Evolutionary conservation across 2,888 invertebrate genomes (phyloP), one percentile per base, ranked within the genome.

Genomic region (Polydrusus tereticollis): DNA sequence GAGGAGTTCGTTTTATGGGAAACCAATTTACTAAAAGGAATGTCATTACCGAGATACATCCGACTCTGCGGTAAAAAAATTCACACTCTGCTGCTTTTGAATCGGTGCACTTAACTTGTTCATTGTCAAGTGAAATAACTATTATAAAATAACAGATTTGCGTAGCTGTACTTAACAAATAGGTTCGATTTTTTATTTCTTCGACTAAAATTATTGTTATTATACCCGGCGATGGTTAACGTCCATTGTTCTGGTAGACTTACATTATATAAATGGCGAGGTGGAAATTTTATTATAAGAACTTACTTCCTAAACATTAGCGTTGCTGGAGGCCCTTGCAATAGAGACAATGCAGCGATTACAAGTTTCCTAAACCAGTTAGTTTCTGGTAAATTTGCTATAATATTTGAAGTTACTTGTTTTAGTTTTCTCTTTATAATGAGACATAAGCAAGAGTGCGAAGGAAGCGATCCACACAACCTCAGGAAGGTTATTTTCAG

Each of bases 151-250:
- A 16, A 47, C 29, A 62, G 47, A 62, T 62, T 47, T 29, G 33
- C 8, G n/a, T 62, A 62, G 62, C 62, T 62, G 62, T 47, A 62
- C 47, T 29, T 62, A 47, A 47, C 47, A 45, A 62, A 62, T 26
- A 45, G 45, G 14, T 47, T 47, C 6, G 23, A 43, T 41, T 41
- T 41, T 59, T 59, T 59, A 38, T 41, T 59, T 14, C 16, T 43
- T 16, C 41, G 20, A 59, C 16, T 43, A 23, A 59, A 59, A 59
- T 59, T 23, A 59, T 59, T 43, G 41, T 59, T 59, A 59, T 59
- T 59, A 59, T 26, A 57, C 14, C 14, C 59, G 59, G n/a, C 14
- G 43, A 1, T 43, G 21, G 21, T 59, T 59, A 41, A 26, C 14
- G 59, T 21, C 59, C 12, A 59, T 59, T 59, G 59, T 59, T 59